Evolutionary conservation across 2,888 invertebrate species (phyloP).

Genomic region (Gordius sp.): DNA sequence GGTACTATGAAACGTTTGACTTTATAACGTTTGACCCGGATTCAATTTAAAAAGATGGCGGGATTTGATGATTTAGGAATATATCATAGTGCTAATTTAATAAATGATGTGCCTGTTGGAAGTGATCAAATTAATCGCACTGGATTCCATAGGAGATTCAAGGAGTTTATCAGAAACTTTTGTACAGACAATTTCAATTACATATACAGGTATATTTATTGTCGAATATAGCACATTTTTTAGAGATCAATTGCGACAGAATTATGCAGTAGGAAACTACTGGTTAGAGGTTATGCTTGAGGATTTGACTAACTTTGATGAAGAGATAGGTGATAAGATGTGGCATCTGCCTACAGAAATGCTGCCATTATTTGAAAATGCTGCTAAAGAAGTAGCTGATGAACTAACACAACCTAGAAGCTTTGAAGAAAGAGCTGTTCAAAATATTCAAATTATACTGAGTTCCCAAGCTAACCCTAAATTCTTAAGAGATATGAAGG

Average conservation of each 20-base stretch:
- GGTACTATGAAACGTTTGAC: too few relatives aligned
- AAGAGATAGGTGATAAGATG: conserved; percentile 56
- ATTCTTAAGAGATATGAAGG: conserved; percentile 57
- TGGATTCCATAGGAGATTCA: background rate
- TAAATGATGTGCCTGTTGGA: background rate
- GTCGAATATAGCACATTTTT: conserved; percentile 21
- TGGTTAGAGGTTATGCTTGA: conserved; percentile 71
- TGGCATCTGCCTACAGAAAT: conserved; percentile 72
- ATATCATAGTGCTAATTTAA: conserved; percentile 12
- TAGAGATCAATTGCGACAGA: conserved; percentile 68
- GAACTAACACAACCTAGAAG: conserved; percentile 76
- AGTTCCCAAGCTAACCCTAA: conserved; percentile 54
- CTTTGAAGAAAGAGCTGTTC: conserved; percentile 56
- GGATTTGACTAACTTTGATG: conserved; percentile 69
- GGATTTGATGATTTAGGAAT: conserved; percentile 9
- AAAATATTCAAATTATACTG: conserved; percentile 70
- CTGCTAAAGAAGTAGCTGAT: conserved; percentile 79
- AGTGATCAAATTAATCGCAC: background rate
- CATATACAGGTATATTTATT: conserved; percentile 12
- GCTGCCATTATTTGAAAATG: conserved; percentile 75
- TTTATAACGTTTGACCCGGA: too few relatives aligned
- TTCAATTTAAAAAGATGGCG: conserved; percentile 10
- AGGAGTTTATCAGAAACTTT: conserved; percentile 13
- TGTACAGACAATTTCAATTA: conserved; percentile 3
- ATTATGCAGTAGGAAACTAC: conserved; percentile 63